These are phyloP conservation scores for Pao palembangensis DNA, from an alignment of 2,113 vertebrate species.

Conservation along the genomic window DNA sequence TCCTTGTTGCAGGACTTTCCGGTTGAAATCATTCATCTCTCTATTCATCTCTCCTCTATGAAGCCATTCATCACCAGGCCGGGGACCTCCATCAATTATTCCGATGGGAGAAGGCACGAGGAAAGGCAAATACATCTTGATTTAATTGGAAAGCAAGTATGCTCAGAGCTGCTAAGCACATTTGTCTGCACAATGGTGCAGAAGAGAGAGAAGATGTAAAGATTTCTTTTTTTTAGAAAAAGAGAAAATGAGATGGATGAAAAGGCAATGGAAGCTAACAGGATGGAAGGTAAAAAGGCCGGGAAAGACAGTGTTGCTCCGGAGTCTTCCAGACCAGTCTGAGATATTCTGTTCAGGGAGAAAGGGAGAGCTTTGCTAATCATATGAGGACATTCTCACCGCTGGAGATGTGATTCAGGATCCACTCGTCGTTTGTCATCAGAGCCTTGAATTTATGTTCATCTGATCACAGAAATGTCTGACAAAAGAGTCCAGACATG, in stretches of 20 bases:
- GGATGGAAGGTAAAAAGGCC: conserved; percentile 6
- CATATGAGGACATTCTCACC: conserved; percentile 17
- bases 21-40: conserved; percentile 77
- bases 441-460: conserved; percentile 19
- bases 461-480: conserved; percentile 41
- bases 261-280: conserved; percentile 1
- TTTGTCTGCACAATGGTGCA: conserved; percentile 54
- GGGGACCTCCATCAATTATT: conserved; percentile 79
- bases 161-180: conserved; percentile 64
- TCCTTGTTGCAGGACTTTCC: conserved; percentile 58
- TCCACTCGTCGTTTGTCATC: conserved; percentile 25
- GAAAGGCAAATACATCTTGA: conserved; percentile 80
- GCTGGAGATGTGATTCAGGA: neutral
- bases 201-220: conserved; percentile 29
- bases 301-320: conserved; percentile 19
- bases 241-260: conserved; percentile 21
- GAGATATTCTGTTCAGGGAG: neutral
- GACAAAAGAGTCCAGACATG: conserved; percentile 29
- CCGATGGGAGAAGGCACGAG: conserved; percentile 63
- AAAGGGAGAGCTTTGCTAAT: conserved; percentile 2
- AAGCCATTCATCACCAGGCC: conserved; percentile 76
- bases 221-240: conserved; percentile 1
- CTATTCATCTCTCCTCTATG: conserved; percentile 74
- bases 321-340: neutral
- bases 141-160: conserved; percentile 79